Evolutionary conservation across 1,140 invertebrate genomes (phyloP).

Genomic region (Ridgeia piscesae): DNA sequence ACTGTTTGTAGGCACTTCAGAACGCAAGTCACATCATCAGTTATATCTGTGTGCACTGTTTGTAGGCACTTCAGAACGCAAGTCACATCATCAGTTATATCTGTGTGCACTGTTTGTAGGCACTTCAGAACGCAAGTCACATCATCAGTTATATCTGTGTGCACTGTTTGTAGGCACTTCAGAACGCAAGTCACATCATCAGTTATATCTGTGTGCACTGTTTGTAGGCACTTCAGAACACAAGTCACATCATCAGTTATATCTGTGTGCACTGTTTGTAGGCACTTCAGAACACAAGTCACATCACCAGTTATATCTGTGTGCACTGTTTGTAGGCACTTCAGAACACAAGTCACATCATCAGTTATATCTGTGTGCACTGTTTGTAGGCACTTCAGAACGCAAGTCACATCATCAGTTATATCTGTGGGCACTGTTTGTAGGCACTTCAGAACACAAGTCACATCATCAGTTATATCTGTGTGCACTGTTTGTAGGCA

Average conservation of each 20-base stretch:
- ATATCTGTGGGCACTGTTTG: constrained; percentile 77
- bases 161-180: constrained; percentile 79
- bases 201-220: constrained; percentile 88
- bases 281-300: constrained; percentile 89
- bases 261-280: constrained; percentile 76
- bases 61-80: constrained; percentile 88
- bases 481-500: constrained; percentile 76
- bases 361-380: constrained; percentile 94
- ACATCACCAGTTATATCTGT: constrained; percentile 96
- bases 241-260: constrained; percentile 94
- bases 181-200: constrained; percentile 91
- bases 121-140: constrained; percentile 87
- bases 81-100: constrained; percentile 96
- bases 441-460: constrained; percentile 91
- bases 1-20: constrained; percentile 80
- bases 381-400: constrained; percentile 82
- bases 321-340: constrained; percentile 79
- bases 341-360: constrained; percentile 90
- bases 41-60: constrained; percentile 81
- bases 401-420: constrained; percentile 93
- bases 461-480: constrained; percentile 95
- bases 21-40: constrained; percentile 93
- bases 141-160: constrained; percentile 97
- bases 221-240: constrained; percentile 86
- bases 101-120: constrained; percentile 73